A percentile compares a stretch with the other conserved stretches of the same genome.
Evolutionary conservation across 2,888 invertebrate species (phyloP).

Genomic region (Gortyna flavago): DNA sequence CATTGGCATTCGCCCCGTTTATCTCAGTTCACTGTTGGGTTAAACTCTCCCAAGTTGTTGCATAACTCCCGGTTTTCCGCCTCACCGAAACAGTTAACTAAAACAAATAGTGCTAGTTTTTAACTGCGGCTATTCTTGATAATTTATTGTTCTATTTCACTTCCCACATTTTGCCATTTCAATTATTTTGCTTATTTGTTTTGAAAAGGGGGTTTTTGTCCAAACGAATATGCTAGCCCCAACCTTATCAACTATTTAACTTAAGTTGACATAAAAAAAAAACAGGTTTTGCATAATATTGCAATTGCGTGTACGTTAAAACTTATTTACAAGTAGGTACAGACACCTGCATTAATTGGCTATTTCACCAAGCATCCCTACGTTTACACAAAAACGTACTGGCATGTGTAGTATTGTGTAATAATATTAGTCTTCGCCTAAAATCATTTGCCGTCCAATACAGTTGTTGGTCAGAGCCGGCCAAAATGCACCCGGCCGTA

Average conservation of each 20-base stretch:
- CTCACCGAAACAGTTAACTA: constrained; percentile 16
- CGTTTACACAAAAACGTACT: background rate
- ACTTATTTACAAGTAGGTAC: background rate
- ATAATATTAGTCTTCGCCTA: background rate
- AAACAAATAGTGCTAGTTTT: constrained; percentile 44
- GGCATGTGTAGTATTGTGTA: background rate
- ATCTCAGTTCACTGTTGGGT: constrained; percentile 7
- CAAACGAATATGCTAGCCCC: background rate
- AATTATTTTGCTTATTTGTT: background rate
- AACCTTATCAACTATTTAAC: background rate
- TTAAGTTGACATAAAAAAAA: background rate
- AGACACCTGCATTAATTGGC: background rate
- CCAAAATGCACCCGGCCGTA: constrained; percentile 1
- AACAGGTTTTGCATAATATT: too few relatives aligned
- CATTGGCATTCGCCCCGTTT: background rate
- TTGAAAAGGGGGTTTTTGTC: background rate
- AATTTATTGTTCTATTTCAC: constrained; percentile 1
- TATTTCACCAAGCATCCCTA: background rate
- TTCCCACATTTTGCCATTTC: background rate
- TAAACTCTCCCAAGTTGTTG: constrained; percentile 23
- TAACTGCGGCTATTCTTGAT: constrained; percentile 23
- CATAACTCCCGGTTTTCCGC: constrained; percentile 23
- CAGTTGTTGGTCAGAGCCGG: background rate
- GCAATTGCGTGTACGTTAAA: too few relatives aligned
- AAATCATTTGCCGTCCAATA: background rate